phyloP scores from a whole-genome alignment of 2,888 invertebrate species.

The Caenorhabditis auriculariae region DNA sequence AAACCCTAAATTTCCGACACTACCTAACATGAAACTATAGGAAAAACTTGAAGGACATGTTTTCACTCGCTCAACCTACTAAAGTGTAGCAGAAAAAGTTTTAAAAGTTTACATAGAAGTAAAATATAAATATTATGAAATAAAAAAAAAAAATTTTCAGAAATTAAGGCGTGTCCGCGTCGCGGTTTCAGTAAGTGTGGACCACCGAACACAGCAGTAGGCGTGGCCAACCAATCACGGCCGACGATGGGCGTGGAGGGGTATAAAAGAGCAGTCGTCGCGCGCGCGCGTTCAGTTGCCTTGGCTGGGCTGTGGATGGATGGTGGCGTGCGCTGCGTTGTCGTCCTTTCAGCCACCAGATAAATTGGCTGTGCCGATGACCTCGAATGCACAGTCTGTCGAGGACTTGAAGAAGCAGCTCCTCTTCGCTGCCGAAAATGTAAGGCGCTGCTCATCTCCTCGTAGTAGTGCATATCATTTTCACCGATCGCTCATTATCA shows the following conservation, averaged over 20 bases:
- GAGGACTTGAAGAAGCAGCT: conserved; percentile 59
- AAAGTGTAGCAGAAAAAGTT: too few relatives aligned
- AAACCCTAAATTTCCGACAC: too few relatives aligned
- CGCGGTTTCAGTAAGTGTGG: conserved; percentile 4
- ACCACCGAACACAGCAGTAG: background rate
- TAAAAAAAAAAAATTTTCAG: background rate
- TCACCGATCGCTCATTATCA: too few relatives aligned
- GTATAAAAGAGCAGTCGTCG: conserved; percentile 34
- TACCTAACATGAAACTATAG: too few relatives aligned
- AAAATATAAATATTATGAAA: background rate
- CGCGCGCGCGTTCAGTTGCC: conserved; percentile 44
- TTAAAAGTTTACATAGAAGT: too few relatives aligned
- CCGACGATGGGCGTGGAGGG: conserved; percentile 4
- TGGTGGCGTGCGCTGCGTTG: conserved; percentile 49
- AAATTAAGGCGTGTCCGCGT: conserved; percentile 3
- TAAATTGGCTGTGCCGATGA: conserved; percentile 42
- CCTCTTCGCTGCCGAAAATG: conserved; percentile 53
- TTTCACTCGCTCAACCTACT: too few relatives aligned
- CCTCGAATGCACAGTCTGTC: conserved; percentile 31
- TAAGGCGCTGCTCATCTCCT: conserved; percentile 39
- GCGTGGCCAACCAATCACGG: conserved; percentile 19
- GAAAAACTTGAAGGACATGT: too few relatives aligned
- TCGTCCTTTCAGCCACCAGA: conserved; percentile 36
- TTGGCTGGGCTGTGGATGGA: conserved; percentile 44
- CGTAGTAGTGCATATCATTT: too few relatives aligned